Conservation (phyloP, 2,888 invertebrate species). For the Hirtodrosophila alboralis region DNA sequence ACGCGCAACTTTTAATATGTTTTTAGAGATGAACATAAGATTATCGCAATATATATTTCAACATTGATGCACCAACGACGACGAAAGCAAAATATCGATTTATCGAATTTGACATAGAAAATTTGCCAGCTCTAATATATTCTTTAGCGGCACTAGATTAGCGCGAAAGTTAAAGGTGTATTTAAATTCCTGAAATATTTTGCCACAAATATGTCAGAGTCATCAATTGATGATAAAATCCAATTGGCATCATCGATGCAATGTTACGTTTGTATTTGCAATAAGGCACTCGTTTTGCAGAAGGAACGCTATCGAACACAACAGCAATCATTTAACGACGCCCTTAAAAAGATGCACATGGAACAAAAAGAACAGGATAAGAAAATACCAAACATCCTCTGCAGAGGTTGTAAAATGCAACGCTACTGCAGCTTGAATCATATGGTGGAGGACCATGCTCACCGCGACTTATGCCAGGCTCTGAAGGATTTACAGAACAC, state of each 20-base stretch:
- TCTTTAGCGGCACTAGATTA: not conserved
- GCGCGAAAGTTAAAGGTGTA: conserved; percentile 5
- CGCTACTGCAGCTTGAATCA: conserved; percentile 88
- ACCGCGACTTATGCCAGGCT: conserved; percentile 86
- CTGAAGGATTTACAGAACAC: conserved; percentile 46
- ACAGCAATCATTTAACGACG: not conserved
- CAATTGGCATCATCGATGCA: conserved; percentile 19
- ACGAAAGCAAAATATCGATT: too few species aligned
- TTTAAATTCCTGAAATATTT: conserved; percentile 7
- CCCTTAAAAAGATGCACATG: not conserved
- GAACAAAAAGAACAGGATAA: not conserved
- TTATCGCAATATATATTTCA: too few species aligned
- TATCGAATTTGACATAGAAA: too few species aligned
- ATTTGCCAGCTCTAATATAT: too few species aligned
- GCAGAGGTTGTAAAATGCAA: conserved; percentile 87
- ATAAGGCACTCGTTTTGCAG: conserved; percentile 3
- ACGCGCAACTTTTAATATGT: too few species aligned
- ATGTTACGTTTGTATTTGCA: conserved; percentile 30
- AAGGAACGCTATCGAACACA: not conserved
- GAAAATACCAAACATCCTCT: conserved; percentile 70
- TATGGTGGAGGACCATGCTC: conserved; percentile 88
- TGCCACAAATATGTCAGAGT: conserved; percentile 11
- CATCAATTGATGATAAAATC: not conserved
- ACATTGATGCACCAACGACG: too few species aligned
- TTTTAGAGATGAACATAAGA: too few species aligned